phyloP scores from a whole-genome alignment of 2,113 vertebrate genomes.

The Heloderma charlesbogerti region DNA sequence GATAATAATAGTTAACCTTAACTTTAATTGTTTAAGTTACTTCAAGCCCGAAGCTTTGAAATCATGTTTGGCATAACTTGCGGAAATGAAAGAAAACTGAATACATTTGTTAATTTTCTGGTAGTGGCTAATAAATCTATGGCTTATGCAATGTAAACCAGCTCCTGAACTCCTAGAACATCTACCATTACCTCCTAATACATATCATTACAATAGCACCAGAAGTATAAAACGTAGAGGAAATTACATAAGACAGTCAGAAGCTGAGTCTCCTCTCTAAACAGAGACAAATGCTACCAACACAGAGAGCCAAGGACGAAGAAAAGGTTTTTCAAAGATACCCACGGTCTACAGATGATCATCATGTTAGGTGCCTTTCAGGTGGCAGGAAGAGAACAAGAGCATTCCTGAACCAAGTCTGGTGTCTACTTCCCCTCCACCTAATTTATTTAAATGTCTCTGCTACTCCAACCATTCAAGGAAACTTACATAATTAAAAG shows the following conservation, averaged over 20 bases:
- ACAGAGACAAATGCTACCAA: background rate
- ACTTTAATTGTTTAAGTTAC: background rate
- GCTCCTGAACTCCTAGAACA: background rate
- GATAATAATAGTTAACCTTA: background rate
- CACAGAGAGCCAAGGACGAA: background rate
- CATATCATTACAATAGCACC: background rate
- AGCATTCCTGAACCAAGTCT: background rate
- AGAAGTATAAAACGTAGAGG: background rate
- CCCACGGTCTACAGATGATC: background rate
- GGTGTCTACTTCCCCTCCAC: background rate
- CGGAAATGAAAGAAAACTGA: background rate
- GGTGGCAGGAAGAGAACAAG: background rate
- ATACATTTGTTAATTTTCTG: background rate
- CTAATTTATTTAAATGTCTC: background rate
- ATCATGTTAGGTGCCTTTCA: background rate
- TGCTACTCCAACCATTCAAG: background rate
- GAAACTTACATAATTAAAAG: background rate
- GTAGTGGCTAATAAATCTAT: background rate
- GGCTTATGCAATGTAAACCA: background rate
- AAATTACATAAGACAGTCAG: background rate
- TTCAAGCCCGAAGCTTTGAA: constrained; percentile 8
- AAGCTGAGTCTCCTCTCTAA: background rate
- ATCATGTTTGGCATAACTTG: background rate
- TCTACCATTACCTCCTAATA: background rate
- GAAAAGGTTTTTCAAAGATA: background rate